Percentiles rank a stretch among this genome's conserved stretches.
Conservation (phyloP, 2,888 invertebrate species). For the Mesopsocus fuscifrons region DNA sequence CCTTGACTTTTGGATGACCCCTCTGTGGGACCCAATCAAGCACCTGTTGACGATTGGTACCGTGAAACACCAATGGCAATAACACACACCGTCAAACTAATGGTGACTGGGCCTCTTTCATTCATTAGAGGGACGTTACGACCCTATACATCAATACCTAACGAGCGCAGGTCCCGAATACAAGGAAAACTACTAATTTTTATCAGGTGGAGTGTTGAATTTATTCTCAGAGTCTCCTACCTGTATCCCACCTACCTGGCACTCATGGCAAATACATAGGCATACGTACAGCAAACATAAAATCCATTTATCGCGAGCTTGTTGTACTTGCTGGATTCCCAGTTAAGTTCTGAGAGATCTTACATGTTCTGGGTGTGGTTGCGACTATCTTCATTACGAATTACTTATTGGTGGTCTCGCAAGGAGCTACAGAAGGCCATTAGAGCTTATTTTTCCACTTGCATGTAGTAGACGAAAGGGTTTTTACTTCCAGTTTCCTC, state of each 20-base stretch:
- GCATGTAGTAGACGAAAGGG: no score
- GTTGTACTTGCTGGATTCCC: no score
- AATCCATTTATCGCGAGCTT: no score
- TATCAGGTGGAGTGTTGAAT: neutral
- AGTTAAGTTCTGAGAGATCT: no score
- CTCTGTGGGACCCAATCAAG: neutral
- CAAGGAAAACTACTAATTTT: slow-evolving; percentile 9
- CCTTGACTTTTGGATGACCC: neutral
- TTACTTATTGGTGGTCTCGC: no score
- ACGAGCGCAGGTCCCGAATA: neutral
- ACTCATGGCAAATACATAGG: no score
- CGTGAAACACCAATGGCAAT: neutral
- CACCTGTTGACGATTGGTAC: neutral
- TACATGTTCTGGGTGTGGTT: no score
- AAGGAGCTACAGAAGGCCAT: no score
- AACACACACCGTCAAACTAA: neutral
- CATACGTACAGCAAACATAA: no score
- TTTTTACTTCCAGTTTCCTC: no score
- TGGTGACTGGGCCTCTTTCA: neutral
- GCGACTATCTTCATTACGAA: no score
- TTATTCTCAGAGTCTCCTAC: neutral
- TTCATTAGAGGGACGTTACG: neutral
- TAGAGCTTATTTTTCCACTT: no score
- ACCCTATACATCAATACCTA: neutral
- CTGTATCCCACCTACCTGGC: neutral